A percentile compares a stretch with the other conserved stretches of the same genome.
These are phyloP conservation scores for Ceratitis capitata DNA, from an alignment of 1,140 invertebrate genomes.

Conservation along the genomic window DNA sequence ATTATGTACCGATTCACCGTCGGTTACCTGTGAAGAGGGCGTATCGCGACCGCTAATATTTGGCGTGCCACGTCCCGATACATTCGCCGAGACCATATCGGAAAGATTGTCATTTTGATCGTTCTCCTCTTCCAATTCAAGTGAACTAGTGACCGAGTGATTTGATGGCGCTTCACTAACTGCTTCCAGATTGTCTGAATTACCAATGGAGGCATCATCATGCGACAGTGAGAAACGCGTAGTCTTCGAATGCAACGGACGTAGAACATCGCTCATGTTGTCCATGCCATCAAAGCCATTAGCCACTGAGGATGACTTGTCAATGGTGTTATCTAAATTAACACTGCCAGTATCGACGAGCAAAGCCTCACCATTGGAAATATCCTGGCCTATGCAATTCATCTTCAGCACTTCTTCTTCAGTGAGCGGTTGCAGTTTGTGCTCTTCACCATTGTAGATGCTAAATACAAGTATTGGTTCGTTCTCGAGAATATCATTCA, in stretches of 20 bases:
- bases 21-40: constrained; percentile 89
- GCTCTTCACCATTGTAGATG: constrained; percentile 57
- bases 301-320: constrained; percentile 52
- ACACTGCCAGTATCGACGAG: constrained; percentile 48
- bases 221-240: constrained; percentile 85
- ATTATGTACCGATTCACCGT: constrained; percentile 74
- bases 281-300: constrained; percentile 54
- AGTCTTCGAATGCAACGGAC: constrained; percentile 47
- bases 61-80: constrained; percentile 86
- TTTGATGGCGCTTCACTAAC: constrained; percentile 95
- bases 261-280: constrained; percentile 55
- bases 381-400: constrained; percentile 62
- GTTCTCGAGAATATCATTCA: constrained; percentile 27
- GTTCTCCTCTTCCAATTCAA: constrained; percentile 89
- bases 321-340: constrained; percentile 47
- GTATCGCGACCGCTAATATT: constrained; percentile 88
- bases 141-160: constrained; percentile 92
- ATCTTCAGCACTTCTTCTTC: constrained; percentile 64
- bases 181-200: constrained; percentile 93
- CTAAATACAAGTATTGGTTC: constrained; percentile 58
- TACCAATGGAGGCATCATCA: constrained; percentile 86
- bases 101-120: constrained; percentile 91
- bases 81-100: constrained; percentile 97
- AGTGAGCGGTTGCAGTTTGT: constrained; percentile 59
- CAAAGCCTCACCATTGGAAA: constrained; percentile 43